Base-by-base conservation (phyloP, 2,888 invertebrate genomes). In the Papilio gigon region DNA sequence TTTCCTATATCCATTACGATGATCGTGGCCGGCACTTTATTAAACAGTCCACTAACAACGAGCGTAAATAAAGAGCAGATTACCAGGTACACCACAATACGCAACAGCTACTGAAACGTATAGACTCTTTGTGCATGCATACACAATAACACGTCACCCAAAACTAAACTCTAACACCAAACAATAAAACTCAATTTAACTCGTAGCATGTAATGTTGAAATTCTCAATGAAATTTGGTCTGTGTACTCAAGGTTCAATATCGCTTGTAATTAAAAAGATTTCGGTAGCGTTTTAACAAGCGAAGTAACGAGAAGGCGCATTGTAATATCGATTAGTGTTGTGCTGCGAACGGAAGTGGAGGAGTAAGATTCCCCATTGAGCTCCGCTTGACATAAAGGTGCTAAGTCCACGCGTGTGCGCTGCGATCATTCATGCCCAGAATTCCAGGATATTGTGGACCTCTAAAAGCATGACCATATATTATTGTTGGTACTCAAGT, bases 311-410 rank as follows among this genome's bases (percentile, higher is more conserved):
- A 80, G 80, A 82, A 80, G 64, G 77, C 77, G 80, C 80, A 87
- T 87, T 89, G 86, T 87, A 70, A 68, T 72, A 71, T 71, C 79
- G 82, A 82, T 88, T 88, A 87, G 84, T 82, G 79, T 78, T 76
- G 74, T 74, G 73, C 73, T 71, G 84, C 73, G 81, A 86, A 82
- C 87, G 89, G 89, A 89, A 89, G 84, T 83, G 78, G 77, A 74
- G 78, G 75, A 77, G 78, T 70, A 60, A 69, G 69, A 35, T 44
- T 33, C 25, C 12, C 35, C 62, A 68, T 61, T 66, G 59, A 71
- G 22, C 33, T 68, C 65, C 67, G 42, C 27, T 73, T 82, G 77
- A 80, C 81, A 86, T 81, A 84, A 84, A 83, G 72, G 81, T 78
- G 81, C 73, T 80, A 84, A 84, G 80, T 80, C 77, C 77, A 74